Conservation (phyloP, 2,113 vertebrate species). For the Argyrosomus japonicus region DNA sequence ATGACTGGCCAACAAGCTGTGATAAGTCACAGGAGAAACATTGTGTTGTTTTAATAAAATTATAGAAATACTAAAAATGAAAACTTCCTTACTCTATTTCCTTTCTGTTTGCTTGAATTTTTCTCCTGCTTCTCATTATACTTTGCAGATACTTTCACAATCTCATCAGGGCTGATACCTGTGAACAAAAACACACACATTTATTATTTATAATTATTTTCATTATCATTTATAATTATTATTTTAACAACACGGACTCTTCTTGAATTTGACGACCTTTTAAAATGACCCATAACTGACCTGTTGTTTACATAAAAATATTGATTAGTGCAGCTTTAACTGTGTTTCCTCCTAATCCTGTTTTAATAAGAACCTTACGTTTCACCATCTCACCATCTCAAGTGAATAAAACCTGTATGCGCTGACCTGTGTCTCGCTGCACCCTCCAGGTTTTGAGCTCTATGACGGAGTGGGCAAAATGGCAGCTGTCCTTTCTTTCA, state of each 20-base stretch:
- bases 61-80: background rate
- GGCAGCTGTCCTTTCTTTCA: constrained; percentile 88
- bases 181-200: constrained; percentile 32
- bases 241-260: too few species aligned
- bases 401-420: background rate
- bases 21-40: background rate
- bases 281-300: background rate
- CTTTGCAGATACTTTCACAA: constrained; percentile 91
- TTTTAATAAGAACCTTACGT: background rate
- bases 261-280: too few species aligned
- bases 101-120: constrained; percentile 80
- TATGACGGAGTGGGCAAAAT: constrained; percentile 92
- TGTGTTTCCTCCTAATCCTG: background rate
- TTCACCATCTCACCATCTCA: background rate
- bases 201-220: too few species aligned
- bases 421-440: constrained; percentile 89
- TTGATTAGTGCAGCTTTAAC: background rate
- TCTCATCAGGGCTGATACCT: constrained; percentile 93
- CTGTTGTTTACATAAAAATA: background rate
- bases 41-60: background rate
- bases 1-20: background rate
- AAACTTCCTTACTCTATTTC: constrained; percentile 67
- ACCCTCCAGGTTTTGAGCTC: constrained; percentile 95
- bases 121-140: constrained; percentile 88
- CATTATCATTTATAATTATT: background rate